Evolutionary conservation across 2,888 invertebrate genomes (phyloP).

Genomic region (Salpingus planirostris): DNA sequence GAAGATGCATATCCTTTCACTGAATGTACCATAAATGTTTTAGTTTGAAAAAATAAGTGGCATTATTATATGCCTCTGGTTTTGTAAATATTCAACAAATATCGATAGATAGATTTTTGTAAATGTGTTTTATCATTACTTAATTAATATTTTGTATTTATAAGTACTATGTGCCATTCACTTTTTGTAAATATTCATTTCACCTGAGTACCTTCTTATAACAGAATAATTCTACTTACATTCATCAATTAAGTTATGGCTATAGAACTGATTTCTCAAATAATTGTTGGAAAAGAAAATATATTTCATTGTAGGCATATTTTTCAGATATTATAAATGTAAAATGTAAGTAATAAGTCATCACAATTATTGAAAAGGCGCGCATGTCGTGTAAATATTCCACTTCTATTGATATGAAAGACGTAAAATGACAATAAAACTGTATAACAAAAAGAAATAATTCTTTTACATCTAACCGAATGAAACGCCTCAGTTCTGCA

Average conservation of each 20-base stretch:
- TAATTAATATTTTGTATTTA: too few relatives aligned
- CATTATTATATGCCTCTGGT: neutral
- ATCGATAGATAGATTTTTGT: too few relatives aligned
- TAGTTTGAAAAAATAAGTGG: neutral
- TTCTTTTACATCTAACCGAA: too few relatives aligned
- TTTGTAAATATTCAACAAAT: conserved; percentile 7
- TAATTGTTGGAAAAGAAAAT: too few relatives aligned
- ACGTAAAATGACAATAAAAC: conserved; percentile 26
- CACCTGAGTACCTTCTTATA: too few relatives aligned
- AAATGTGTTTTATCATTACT: neutral
- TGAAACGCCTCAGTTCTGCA: too few relatives aligned
- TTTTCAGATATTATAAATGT: neutral
- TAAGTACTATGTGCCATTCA: neutral
- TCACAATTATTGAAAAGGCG: neutral
- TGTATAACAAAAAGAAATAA: too few relatives aligned
- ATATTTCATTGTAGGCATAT: too few relatives aligned
- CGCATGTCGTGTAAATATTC: neutral
- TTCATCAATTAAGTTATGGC: too few relatives aligned
- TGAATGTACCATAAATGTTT: conserved; percentile 13
- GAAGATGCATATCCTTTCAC: conserved; percentile 18
- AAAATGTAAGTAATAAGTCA: too few relatives aligned
- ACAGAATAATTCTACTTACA: too few relatives aligned
- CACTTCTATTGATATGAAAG: conserved; percentile 13
- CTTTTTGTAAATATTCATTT: neutral
- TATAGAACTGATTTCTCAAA: neutral